These are phyloP conservation scores for Lamellibrachia satsuma DNA, from an alignment of 2,888 invertebrate species.

Conservation along the genomic window DNA sequence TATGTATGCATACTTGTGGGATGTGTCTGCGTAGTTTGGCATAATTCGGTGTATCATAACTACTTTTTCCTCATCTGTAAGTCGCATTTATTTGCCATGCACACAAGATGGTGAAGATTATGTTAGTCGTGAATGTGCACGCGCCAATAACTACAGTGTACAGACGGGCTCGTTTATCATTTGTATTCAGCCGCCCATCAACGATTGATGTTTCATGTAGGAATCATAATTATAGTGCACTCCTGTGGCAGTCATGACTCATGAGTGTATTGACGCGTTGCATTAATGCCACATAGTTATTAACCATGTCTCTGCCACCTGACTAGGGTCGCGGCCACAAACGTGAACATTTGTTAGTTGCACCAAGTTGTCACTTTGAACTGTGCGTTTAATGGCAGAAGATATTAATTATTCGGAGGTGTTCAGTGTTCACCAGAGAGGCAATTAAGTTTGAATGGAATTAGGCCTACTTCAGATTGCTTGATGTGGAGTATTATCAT, in stretches of 20 bases:
- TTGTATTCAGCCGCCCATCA: background rate
- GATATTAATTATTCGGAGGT: background rate
- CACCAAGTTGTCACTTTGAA: background rate
- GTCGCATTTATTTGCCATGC: background rate
- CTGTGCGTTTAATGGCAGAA: background rate
- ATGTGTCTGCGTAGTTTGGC: background rate
- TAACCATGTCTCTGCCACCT: background rate
- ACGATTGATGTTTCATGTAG: background rate
- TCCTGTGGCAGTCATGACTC: background rate
- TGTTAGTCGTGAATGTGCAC: background rate
- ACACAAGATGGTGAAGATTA: background rate
- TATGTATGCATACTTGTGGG: background rate
- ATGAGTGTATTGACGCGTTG: background rate
- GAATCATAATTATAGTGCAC: background rate
- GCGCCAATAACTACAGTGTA: background rate
- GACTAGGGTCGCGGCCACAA: background rate
- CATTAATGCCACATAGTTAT: background rate
- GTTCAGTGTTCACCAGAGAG: background rate
- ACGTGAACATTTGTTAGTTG: background rate
- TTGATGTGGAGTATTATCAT: background rate
- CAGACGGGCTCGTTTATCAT: background rate
- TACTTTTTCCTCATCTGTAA: background rate
- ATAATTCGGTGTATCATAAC: background rate
- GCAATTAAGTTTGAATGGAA: background rate
- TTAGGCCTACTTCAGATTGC: background rate